These are phyloP conservation scores for Crossaster papposus DNA, from an alignment of 53 echinoderm and acorn worm species.

Conservation along the genomic window DNA sequence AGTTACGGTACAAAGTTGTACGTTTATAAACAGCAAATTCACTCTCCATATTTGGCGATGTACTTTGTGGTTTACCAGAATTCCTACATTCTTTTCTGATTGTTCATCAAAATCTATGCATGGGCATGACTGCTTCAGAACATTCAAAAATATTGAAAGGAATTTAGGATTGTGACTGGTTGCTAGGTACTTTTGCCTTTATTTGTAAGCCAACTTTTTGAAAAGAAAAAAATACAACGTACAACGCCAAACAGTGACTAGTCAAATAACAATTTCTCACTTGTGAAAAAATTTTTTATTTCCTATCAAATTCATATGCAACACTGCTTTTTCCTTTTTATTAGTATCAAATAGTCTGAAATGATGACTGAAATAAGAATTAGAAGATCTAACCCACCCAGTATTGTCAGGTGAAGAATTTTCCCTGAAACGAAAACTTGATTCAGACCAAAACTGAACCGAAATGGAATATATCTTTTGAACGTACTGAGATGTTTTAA, in stretches of 20 bases:
- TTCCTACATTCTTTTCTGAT: neutral
- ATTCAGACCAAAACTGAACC: neutral
- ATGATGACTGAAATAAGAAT: neutral
- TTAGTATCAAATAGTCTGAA: neutral
- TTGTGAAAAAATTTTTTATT: neutral
- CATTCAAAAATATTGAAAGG: neutral
- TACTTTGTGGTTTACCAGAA: neutral
- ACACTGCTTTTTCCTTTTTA: neutral
- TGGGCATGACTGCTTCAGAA: neutral
- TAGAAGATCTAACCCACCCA: neutral
- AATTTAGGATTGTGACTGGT: neutral
- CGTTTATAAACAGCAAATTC: neutral
- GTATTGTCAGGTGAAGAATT: neutral
- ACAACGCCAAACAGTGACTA: neutral
- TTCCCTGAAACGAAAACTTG: neutral
- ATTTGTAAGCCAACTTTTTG: too few relatives aligned
- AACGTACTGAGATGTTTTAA: constrained; percentile 1
- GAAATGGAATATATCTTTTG: neutral
- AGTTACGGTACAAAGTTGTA: too few relatives aligned
- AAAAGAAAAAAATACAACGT: too few relatives aligned
- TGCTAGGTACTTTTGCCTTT: neutral
- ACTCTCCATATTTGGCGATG: neutral
- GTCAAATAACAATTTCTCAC: neutral
- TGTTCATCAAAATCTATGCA: neutral
- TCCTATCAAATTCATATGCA: neutral